Percentiles rank a stretch among this genome's conserved stretches.
Conservation (phyloP, 2,888 invertebrate species). For the Petrolisthes cinctipes region DNA sequence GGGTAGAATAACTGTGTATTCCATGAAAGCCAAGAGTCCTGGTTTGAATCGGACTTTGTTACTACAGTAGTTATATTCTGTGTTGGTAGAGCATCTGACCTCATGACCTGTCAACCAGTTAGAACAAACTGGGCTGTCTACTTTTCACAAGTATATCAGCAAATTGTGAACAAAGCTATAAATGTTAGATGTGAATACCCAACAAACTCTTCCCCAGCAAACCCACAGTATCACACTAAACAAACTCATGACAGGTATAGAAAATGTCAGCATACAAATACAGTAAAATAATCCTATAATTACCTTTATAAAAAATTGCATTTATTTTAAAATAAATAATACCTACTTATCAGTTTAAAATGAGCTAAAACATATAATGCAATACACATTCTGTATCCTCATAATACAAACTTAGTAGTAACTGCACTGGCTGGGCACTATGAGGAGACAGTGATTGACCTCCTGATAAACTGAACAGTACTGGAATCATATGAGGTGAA, state of each 20-base stretch:
- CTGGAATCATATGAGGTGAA: too few species aligned
- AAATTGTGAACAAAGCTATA: too few species aligned
- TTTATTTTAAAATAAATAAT: conserved; percentile 41
- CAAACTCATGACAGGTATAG: neutral
- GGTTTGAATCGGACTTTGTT: too few species aligned
- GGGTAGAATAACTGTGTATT: too few species aligned
- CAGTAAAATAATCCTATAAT: conserved; percentile 20
- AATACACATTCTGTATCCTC: conserved; percentile 8
- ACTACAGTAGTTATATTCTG: too few species aligned
- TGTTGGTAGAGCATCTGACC: too few species aligned
- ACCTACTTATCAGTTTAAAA: conserved; percentile 22
- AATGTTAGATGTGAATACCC: neutral
- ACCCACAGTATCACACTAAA: neutral
- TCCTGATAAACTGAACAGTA: too few species aligned
- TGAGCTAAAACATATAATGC: conserved; percentile 25
- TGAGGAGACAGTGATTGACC: neutral
- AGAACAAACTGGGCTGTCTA: too few species aligned
- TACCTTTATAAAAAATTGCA: conserved; percentile 36
- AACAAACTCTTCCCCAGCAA: neutral
- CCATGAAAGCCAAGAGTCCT: too few species aligned
- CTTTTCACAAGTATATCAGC: too few species aligned
- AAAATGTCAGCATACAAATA: neutral
- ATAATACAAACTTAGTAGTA: neutral
- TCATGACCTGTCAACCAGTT: too few species aligned
- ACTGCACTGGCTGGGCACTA: conserved; percentile 16